Conservation (phyloP, 2,113 vertebrate genomes). For the Mustela nigripes region DNA sequence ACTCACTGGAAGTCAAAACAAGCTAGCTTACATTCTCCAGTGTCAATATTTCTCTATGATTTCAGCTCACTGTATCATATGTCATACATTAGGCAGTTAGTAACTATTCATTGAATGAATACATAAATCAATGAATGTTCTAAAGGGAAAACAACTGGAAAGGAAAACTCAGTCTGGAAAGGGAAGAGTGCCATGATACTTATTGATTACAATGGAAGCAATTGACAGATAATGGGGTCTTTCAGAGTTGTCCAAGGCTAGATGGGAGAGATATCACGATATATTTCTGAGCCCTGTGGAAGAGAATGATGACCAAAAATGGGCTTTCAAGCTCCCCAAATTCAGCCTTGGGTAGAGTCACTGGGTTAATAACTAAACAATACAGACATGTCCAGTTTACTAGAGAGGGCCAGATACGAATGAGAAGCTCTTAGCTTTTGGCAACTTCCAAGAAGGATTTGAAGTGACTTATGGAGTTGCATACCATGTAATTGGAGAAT, state of each 20-base stretch:
- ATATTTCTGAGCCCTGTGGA: background rate
- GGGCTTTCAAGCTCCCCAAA: background rate
- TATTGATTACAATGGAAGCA: background rate
- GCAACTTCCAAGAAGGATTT: background rate
- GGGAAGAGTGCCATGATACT: background rate
- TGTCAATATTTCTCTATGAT: background rate
- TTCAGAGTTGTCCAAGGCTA: background rate
- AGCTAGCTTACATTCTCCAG: background rate
- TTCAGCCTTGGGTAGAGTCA: background rate
- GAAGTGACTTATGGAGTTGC: background rate
- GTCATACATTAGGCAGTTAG: background rate
- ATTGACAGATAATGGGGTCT: background rate
- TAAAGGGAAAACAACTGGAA: background rate
- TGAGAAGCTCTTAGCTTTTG: background rate
- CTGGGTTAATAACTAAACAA: background rate
- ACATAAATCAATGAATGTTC: background rate
- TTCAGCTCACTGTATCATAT: background rate
- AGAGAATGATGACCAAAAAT: background rate
- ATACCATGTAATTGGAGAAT: background rate
- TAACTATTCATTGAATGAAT: background rate
- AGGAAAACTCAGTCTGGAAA: background rate
- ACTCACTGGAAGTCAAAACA: background rate
- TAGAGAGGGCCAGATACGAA: background rate
- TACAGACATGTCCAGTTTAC: background rate
- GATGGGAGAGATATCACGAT: background rate